phyloP scores from a whole-genome alignment of 2,888 invertebrate genomes.

The Chelonus formosanus region DNA sequence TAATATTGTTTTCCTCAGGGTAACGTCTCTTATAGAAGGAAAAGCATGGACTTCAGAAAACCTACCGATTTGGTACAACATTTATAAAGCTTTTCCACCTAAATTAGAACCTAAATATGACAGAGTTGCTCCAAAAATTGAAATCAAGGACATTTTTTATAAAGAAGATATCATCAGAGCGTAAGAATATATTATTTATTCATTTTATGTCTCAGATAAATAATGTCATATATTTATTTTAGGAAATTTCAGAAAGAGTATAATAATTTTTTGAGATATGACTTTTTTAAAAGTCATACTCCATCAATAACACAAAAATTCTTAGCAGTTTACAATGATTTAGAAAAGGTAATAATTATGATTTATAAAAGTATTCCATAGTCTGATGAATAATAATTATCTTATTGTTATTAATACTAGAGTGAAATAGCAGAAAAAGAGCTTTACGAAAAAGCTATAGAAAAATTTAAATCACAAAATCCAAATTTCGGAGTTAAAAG shows the following conservation, averaged over 20 bases:
- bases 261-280: conserved; percentile 68
- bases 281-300: conserved; percentile 68
- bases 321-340: conserved; percentile 70
- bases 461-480: conserved; percentile 24
- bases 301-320: conserved; percentile 71
- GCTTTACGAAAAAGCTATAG: conserved; percentile 45
- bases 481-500: neutral
- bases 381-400: neutral
- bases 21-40: conserved; percentile 67
- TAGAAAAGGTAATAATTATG: conserved; percentile 62
- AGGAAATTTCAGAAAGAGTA: conserved; percentile 75
- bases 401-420: conserved; percentile 38
- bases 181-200: conserved; percentile 68
- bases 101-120: conserved; percentile 82
- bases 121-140: conserved; percentile 71
- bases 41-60: conserved; percentile 84
- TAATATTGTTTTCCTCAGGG: too few species aligned
- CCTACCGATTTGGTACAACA: conserved; percentile 91
- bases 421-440: conserved; percentile 36
- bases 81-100: conserved; percentile 92
- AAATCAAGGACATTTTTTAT: conserved; percentile 79
- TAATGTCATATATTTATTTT: conserved; percentile 50
- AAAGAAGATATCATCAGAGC: conserved; percentile 84
- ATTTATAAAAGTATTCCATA: neutral
- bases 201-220: neutral